Conservation (phyloP, 2,888 invertebrate genomes). For the Unio pictorum region DNA sequence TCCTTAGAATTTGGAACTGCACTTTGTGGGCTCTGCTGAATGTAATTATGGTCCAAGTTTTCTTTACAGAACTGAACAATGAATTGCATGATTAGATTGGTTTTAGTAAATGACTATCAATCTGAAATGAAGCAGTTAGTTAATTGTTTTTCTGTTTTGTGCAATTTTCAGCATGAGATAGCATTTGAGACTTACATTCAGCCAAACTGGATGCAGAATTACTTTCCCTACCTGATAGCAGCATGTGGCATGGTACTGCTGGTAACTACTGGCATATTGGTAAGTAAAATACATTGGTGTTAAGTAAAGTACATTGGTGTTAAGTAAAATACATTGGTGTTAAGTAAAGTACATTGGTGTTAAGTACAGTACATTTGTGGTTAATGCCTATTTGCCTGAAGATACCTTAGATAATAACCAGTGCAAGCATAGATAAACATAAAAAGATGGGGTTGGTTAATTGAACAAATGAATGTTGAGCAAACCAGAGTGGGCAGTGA, state of each 20-base stretch:
- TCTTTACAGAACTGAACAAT: too few species aligned
- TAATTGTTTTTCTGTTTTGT: not conserved
- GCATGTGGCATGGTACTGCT: constrained; percentile 42
- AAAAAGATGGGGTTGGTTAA: too few species aligned
- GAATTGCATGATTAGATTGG: too few species aligned
- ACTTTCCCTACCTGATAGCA: constrained; percentile 53
- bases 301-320: constrained; percentile 30
- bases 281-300: constrained; percentile 20
- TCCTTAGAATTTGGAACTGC: too few species aligned
- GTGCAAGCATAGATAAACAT: too few species aligned
- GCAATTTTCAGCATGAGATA: constrained; percentile 31
- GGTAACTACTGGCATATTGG: constrained; percentile 37
- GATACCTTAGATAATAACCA: not conserved
- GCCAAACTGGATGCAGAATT: constrained; percentile 50
- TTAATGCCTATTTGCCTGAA: constrained; percentile 14
- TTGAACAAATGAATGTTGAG: too few species aligned
- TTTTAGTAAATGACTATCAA: too few species aligned
- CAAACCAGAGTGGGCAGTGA: too few species aligned
- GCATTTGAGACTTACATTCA: constrained; percentile 21
- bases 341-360: constrained; percentile 22
- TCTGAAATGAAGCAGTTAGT: too few species aligned
- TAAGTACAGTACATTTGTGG: constrained; percentile 18
- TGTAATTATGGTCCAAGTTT: too few species aligned
- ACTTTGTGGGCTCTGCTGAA: too few species aligned
- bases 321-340: constrained; percentile 7